phyloP scores from a whole-genome alignment of 2,888 invertebrate species.

The Apotomis capreana region DNA sequence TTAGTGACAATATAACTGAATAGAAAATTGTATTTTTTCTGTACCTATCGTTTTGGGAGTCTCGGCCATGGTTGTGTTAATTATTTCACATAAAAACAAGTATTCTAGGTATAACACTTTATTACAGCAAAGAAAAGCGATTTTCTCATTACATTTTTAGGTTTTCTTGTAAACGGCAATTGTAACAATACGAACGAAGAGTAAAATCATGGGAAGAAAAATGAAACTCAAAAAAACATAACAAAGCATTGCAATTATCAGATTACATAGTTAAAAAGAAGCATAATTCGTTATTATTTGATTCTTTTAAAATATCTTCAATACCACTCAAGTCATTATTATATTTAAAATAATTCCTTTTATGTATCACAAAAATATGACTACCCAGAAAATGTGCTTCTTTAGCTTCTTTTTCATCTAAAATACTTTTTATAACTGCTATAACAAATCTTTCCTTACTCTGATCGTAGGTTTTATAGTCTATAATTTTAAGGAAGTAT shows the following conservation, averaged over 20 bases:
- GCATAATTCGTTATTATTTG: conserved; percentile 17
- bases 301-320: not conserved
- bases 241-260: not conserved
- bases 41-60: no score
- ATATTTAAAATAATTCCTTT: conserved; percentile 2
- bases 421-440: conserved; percentile 25
- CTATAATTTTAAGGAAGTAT: not conserved
- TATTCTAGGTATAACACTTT: no score
- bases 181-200: no score
- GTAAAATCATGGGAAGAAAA: no score
- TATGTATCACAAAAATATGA: conserved; percentile 12
- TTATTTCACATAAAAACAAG: no score
- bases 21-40: no score
- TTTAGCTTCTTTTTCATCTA: conserved; percentile 11
- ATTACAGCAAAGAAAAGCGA: no score
- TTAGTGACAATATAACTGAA: no score
- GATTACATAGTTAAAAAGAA: not conserved
- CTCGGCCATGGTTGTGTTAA: no score
- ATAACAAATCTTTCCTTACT: conserved; percentile 28
- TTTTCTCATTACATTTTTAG: no score
- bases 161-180: no score
- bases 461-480: conserved; percentile 19
- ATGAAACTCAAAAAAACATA: not conserved
- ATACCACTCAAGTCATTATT: conserved; percentile 10
- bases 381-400: conserved; percentile 23